Conservation (phyloP, 2,797 vertebrate genomes). For the Pseudotriccus pelzelni region DNA sequence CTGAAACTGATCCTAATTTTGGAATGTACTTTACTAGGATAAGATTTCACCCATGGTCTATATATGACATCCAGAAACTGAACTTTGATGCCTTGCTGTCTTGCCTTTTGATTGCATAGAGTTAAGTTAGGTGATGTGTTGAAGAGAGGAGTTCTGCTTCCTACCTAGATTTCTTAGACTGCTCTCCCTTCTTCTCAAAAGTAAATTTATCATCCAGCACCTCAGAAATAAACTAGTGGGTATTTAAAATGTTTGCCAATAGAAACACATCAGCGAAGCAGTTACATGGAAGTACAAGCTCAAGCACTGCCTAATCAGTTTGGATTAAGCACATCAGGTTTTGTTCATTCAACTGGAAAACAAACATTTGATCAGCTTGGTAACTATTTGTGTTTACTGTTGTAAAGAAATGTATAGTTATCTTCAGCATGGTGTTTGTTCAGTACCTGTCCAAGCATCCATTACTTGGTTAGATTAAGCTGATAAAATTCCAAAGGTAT, state of each 20-base stretch:
- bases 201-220: background rate
- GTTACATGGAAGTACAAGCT: constrained; percentile 2
- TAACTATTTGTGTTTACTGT: background rate
- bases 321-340: constrained; percentile 36
- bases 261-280: constrained; percentile 19
- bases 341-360: constrained; percentile 55
- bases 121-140: background rate
- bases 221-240: background rate
- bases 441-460: background rate
- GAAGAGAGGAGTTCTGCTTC: background rate
- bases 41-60: background rate
- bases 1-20: background rate
- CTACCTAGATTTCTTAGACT: background rate
- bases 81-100: background rate
- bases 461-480: constrained; percentile 11
- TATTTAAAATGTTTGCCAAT: background rate
- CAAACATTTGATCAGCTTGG: constrained; percentile 52
- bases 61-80: background rate
- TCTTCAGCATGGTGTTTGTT: constrained; percentile 19
- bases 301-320: constrained; percentile 17
- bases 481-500: constrained; percentile 34
- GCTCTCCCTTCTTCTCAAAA: background rate
- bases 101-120: background rate
- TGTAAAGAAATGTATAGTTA: constrained; percentile 5
- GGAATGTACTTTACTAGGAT: background rate